A percentile compares a stretch with the other conserved stretches of the same genome.
These are phyloP conservation scores for Bombylius major DNA, from an alignment of 2,888 invertebrate genomes.

Conservation along the genomic window DNA sequence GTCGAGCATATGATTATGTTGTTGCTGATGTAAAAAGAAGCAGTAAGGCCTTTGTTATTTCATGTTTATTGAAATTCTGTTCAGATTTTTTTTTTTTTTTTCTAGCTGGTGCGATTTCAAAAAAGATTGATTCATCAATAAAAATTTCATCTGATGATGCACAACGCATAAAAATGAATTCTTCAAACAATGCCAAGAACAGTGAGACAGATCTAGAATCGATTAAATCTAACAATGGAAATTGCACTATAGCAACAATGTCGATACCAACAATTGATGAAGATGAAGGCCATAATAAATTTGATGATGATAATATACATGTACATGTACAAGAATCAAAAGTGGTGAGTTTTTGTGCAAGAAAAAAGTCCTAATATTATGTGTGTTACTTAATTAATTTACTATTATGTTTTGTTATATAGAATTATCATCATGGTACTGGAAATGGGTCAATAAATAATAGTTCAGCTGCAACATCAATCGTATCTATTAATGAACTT, in stretches of 20 bases:
- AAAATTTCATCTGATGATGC: conserved; percentile 42
- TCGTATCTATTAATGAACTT: conserved; percentile 52
- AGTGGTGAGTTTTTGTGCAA: too few relatives aligned
- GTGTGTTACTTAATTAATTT: too few relatives aligned
- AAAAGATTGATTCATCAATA: conserved; percentile 48
- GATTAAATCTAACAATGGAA: conserved; percentile 39
- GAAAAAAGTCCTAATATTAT: too few relatives aligned
- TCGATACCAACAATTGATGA: conserved; percentile 26
- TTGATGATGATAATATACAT: conserved; percentile 23
- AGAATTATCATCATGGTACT: not conserved
- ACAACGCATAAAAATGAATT: conserved; percentile 56
- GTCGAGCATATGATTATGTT: conserved; percentile 1
- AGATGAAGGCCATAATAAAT: conserved; percentile 15
- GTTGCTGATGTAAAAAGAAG: conserved; percentile 19
- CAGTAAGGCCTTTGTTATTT: conserved; percentile 20
- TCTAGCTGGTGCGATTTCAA: conserved; percentile 41
- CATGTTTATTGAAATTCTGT: too few relatives aligned
- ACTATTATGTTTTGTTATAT: too few relatives aligned
- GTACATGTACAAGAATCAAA: conserved; percentile 28
- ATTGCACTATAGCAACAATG: conserved; percentile 31
- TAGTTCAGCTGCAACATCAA: conserved; percentile 37
- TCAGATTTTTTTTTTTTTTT: conserved; percentile 1
- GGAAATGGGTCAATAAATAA: conserved; percentile 35
- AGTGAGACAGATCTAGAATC: conserved; percentile 56
- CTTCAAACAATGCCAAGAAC: conserved; percentile 26